phyloP scores from a whole-genome alignment of 2,113 vertebrate genomes.

The Notarius quadriscutis region DNA sequence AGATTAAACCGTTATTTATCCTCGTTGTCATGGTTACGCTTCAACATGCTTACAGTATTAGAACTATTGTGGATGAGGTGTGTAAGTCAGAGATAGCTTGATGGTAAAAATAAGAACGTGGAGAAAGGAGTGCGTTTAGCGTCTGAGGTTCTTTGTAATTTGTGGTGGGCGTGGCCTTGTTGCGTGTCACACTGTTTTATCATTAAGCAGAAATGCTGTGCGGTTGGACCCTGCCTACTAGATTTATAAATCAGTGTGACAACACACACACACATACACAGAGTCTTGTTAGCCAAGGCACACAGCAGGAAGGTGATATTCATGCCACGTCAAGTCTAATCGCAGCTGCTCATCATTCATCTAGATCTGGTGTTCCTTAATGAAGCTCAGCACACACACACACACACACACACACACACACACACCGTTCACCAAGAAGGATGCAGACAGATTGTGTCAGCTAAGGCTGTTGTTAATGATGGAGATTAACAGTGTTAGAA shows the following conservation, averaged over 20 bases:
- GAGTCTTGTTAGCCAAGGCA: conserved; percentile 8
- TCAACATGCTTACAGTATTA: neutral
- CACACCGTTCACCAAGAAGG: neutral
- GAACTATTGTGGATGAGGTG: neutral
- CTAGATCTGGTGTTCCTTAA: conserved; percentile 9
- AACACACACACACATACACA: conserved; percentile 12
- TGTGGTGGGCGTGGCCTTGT: neutral
- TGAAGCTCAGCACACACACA: neutral
- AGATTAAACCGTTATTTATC: neutral
- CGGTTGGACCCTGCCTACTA: neutral
- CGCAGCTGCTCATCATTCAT: conserved; percentile 17
- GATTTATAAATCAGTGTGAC: conserved; percentile 1
- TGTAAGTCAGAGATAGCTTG: neutral
- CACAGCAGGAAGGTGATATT: conserved; percentile 34
- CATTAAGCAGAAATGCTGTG: conserved; percentile 1
- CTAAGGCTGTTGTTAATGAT: neutral
- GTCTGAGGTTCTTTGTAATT: neutral
- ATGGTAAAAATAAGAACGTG: neutral
- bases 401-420: conserved; percentile 20
- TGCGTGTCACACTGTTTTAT: neutral
- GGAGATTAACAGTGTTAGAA: conserved; percentile 10
- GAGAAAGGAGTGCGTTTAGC: neutral
- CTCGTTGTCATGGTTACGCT: neutral
- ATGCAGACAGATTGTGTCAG: conserved; percentile 9
- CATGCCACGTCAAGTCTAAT: conserved; percentile 23